These are phyloP conservation scores for Neosilurus hyrtlii DNA, from an alignment of 2,797 vertebrate genomes.

Conservation along the genomic window DNA sequence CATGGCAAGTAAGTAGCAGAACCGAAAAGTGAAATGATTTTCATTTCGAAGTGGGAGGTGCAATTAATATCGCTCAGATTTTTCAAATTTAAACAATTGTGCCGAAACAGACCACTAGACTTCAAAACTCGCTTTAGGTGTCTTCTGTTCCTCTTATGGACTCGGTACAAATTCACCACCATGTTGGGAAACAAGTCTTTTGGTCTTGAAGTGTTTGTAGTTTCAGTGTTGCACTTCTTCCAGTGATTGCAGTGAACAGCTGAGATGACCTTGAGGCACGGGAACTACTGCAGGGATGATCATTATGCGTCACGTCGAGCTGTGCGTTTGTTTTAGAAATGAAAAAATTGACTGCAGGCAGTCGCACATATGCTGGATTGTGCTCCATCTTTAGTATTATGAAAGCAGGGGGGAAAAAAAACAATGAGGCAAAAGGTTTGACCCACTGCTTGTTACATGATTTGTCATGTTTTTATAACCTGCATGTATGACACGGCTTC, in stretches of 20 bases:
- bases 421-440: neutral
- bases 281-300: neutral
- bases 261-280: conserved; percentile 25
- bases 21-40: neutral
- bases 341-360: conserved; percentile 9
- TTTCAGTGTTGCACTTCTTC: neutral
- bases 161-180: neutral
- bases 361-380: neutral
- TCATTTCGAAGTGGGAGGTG: too few relatives aligned
- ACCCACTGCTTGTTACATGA: neutral
- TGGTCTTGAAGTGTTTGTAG: neutral
- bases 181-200: neutral
- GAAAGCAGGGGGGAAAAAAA: neutral
- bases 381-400: neutral
- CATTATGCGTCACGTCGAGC: neutral
- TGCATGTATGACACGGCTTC: neutral
- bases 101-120: too few relatives aligned
- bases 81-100: neutral
- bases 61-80: neutral
- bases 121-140: too few relatives aligned
- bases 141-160: too few relatives aligned
- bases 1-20: neutral
- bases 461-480: conserved; percentile 1
- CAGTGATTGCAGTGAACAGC: conserved; percentile 9
- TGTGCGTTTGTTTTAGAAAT: neutral